These are phyloP conservation scores for Lagopus muta DNA, from an alignment of 2,113 vertebrate species.

Conservation along the genomic window DNA sequence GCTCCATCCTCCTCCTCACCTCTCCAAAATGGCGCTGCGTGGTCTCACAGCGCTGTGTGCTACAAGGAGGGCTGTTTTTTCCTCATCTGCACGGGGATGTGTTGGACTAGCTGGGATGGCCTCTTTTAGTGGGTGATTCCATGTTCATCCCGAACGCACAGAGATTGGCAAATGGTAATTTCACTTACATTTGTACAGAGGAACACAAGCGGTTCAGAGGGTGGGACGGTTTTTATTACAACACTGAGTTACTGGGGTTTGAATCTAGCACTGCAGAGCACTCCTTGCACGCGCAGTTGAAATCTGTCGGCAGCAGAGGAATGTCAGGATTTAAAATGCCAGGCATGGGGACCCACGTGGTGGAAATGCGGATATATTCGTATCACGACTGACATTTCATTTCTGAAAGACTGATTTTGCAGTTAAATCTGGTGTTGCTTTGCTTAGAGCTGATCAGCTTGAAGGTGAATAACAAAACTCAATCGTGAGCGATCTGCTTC, in stretches of 20 bases:
- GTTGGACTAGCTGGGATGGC: too few species aligned
- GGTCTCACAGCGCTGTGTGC: rapidly evolving
- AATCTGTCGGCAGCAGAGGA: background rate
- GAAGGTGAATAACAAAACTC: conserved; percentile 9
- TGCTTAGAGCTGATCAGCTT: background rate
- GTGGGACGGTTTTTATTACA: background rate
- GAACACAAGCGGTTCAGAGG: background rate
- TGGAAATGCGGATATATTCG: background rate
- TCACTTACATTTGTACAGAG: background rate
- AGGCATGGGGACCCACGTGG: background rate
- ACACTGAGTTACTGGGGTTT: background rate
- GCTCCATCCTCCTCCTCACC: background rate
- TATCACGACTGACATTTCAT: background rate
- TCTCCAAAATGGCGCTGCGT: rapidly evolving
- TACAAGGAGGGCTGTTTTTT: background rate
- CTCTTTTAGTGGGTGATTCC: too few species aligned
- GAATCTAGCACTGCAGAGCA: background rate
- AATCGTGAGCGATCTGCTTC: background rate
- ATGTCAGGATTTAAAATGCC: background rate
- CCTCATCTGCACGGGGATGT: rapidly evolving
- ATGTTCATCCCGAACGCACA: background rate
- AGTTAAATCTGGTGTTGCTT: background rate
- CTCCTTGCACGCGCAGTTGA: background rate
- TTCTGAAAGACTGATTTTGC: background rate
- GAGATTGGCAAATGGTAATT: background rate